Evolutionary conservation across 2,888 invertebrate species (phyloP).

Genomic region (Hydraecia micacea): DNA sequence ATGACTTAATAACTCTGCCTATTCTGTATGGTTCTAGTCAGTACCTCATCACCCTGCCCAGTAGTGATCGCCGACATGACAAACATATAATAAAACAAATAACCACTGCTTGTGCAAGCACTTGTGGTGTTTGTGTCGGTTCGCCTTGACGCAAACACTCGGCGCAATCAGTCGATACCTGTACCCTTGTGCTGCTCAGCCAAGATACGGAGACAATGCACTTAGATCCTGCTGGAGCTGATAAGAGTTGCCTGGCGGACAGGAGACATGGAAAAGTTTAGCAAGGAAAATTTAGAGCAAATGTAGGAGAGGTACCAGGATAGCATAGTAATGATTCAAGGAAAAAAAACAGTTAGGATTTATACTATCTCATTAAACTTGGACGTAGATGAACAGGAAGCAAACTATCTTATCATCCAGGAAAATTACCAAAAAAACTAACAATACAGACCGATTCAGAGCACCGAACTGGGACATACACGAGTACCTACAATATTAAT

Average conservation of each 20-base stretch:
- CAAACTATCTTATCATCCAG: conserved; percentile 34
- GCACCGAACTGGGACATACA: conserved; percentile 27
- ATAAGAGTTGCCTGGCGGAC: conserved; percentile 45
- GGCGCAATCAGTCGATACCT: conserved; percentile 64
- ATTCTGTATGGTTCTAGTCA: neutral
- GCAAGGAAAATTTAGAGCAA: conserved; percentile 4
- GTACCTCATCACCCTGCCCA: conserved; percentile 21
- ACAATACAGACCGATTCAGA: conserved; percentile 25
- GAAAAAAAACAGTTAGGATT: neutral
- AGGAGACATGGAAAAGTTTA: conserved; percentile 34
- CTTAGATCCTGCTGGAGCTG: conserved; percentile 44
- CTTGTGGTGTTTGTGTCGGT: conserved; percentile 48
- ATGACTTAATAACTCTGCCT: conserved; percentile 16
- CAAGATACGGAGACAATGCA: conserved; percentile 62
- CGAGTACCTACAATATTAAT: conserved; percentile 36
- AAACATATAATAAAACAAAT: conserved; percentile 48
- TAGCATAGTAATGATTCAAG: neutral
- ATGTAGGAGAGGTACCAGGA: neutral
- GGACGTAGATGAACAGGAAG: conserved; percentile 19
- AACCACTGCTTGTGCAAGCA: conserved; percentile 54
- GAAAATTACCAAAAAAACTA: conserved; percentile 26
- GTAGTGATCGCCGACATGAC: conserved; percentile 21
- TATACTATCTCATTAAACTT: conserved; percentile 3
- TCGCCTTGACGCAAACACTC: conserved; percentile 64
- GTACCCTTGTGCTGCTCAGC: conserved; percentile 58